Conservation (phyloP, 2,113 vertebrate genomes). For the Notothenia rossii region DNA sequence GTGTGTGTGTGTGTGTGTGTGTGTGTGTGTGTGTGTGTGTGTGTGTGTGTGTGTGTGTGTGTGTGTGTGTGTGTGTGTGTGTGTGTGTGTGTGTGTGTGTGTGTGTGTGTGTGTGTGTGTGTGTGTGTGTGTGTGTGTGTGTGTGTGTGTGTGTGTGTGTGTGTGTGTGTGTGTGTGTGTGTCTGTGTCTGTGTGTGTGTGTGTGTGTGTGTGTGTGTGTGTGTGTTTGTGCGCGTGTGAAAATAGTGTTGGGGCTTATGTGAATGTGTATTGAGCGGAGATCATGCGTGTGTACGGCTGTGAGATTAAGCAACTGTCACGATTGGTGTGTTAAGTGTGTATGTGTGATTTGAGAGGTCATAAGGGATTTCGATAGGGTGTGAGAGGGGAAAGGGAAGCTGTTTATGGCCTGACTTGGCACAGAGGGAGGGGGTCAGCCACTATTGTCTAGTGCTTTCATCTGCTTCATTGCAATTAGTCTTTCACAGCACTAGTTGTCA, state of each 20-base stretch:
- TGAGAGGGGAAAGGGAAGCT: slow-evolving; percentile 70
- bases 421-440: slow-evolving; percentile 72
- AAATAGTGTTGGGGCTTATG: slow-evolving; percentile 17
- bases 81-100: slow-evolving; percentile 1
- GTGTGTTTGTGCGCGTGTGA: slow-evolving; percentile 29
- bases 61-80: slow-evolving; percentile 1
- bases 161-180: no score
- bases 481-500: slow-evolving; percentile 47
- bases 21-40: no score
- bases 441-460: slow-evolving; percentile 72
- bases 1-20: no score
- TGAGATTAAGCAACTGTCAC: slow-evolving; percentile 63
- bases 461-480: slow-evolving; percentile 72
- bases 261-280: slow-evolving; percentile 45
- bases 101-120: no score
- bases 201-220: slow-evolving; percentile 25
- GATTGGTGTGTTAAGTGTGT: slow-evolving; percentile 47
- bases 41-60: no score
- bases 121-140: no score
- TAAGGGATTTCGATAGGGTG: slow-evolving; percentile 69
- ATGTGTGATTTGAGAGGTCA: slow-evolving; percentile 50
- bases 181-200: no score
- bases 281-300: slow-evolving; percentile 43
- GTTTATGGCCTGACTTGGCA: slow-evolving; percentile 77
- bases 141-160: no score